Evolutionary conservation across 2,113 vertebrate species (phyloP).

Genomic region (Ageneiosus marmoratus): DNA sequence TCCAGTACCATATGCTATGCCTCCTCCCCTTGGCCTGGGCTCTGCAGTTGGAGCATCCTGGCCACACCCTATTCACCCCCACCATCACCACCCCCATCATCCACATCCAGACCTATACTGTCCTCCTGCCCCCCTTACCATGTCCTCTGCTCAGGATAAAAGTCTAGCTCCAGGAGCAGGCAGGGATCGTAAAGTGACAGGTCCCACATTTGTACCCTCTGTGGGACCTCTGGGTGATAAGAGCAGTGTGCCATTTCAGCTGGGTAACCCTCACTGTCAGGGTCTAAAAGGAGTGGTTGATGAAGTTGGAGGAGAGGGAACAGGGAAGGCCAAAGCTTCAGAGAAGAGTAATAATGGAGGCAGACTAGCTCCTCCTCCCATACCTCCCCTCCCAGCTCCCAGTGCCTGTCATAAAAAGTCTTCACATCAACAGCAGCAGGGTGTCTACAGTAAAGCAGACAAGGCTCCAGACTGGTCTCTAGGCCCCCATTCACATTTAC

Average conservation of each 20-base stretch:
- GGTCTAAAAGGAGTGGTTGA: slow-evolving; percentile 67
- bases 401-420: slow-evolving; percentile 74
- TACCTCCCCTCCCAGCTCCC: slow-evolving; percentile 51
- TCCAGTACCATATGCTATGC: slow-evolving; percentile 81
- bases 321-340: slow-evolving; percentile 47
- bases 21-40: slow-evolving; percentile 77
- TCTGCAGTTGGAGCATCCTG: slow-evolving; percentile 81
- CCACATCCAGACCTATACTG: slow-evolving; percentile 84
- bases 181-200: slow-evolving; percentile 80
- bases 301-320: slow-evolving; percentile 65
- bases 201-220: slow-evolving; percentile 88
- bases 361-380: slow-evolving; percentile 57
- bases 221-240: slow-evolving; percentile 82
- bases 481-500: slow-evolving; percentile 29
- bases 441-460: slow-evolving; percentile 80
- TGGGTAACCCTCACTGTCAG: slow-evolving; percentile 74
- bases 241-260: slow-evolving; percentile 77
- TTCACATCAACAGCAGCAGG: slow-evolving; percentile 65
- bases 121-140: slow-evolving; percentile 70
- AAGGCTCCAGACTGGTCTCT: slow-evolving; percentile 81
- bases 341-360: slow-evolving; percentile 43
- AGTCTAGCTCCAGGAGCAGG: slow-evolving; percentile 56
- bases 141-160: slow-evolving; percentile 79
- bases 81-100: slow-evolving; percentile 69
- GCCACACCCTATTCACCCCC: slow-evolving; percentile 69